Conservation (phyloP, 2,888 invertebrate genomes). For the Sclerodermus sp. region DNA sequence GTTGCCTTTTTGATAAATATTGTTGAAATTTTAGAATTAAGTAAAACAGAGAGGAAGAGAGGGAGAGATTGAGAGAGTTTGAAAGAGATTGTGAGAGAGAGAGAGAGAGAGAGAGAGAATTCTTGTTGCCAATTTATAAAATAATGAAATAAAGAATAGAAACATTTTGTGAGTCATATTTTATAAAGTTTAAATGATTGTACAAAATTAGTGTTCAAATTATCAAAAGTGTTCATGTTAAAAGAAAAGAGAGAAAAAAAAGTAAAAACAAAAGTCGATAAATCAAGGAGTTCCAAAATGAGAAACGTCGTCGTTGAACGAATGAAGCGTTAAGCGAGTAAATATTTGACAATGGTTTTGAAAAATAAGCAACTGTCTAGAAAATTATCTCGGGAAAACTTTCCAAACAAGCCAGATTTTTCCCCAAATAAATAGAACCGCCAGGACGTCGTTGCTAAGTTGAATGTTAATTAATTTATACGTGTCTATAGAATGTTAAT, state of each 20-base stretch:
- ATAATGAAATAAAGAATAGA: too few species aligned
- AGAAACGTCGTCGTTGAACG: too few species aligned
- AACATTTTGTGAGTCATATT: neutral
- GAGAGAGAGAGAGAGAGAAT: neutral
- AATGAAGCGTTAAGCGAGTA: too few species aligned
- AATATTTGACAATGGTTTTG: too few species aligned
- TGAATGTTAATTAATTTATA: constrained; percentile 33
- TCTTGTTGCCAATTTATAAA: constrained; percentile 29
- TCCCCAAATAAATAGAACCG: constrained; percentile 14
- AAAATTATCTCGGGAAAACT: too few species aligned
- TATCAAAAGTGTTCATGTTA: constrained; percentile 33
- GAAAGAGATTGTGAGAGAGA: constrained; percentile 15
- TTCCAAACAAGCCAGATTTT: too few species aligned
- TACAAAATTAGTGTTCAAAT: constrained; percentile 38
- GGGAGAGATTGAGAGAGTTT: too few species aligned
- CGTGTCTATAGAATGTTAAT: constrained; percentile 12
- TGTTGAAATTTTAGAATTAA: constrained; percentile 35
- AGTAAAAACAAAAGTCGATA: constrained; percentile 4
- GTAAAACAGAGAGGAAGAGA: constrained; percentile 24
- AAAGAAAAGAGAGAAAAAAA: constrained; percentile 1
- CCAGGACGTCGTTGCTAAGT: constrained; percentile 28
- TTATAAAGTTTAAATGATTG: constrained; percentile 20
- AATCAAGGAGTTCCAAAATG: constrained; percentile 7
- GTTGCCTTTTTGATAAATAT: constrained; percentile 29
- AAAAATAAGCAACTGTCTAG: too few species aligned